Evolutionary conservation across 2,888 invertebrate genomes (phyloP).

Genomic region (Hirtodrosophila alboralis): DNA sequence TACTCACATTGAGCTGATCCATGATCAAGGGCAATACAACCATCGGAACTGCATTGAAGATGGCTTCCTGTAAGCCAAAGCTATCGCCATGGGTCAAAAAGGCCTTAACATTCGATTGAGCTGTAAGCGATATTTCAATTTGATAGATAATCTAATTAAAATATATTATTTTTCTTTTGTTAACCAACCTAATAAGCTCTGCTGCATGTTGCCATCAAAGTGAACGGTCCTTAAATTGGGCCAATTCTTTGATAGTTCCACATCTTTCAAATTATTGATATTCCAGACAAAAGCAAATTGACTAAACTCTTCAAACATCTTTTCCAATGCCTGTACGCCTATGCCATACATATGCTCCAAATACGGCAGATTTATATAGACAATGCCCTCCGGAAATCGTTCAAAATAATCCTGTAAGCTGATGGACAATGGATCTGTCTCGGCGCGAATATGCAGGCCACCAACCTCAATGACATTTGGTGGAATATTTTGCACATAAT

Average conservation of each 20-base stretch:
- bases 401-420: slow-evolving; percentile 72
- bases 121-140: slow-evolving; percentile 24
- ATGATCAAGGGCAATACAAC: slow-evolving; percentile 75
- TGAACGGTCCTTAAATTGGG: slow-evolving; percentile 48
- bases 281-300: slow-evolving; percentile 83
- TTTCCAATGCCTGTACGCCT: slow-evolving; percentile 54
- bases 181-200: slow-evolving; percentile 68
- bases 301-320: slow-evolving; percentile 67
- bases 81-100: slow-evolving; percentile 80
- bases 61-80: slow-evolving; percentile 76
- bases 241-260: slow-evolving; percentile 39
- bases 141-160: accelerated
- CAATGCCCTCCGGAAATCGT: slow-evolving; percentile 71
- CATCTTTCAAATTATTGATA: slow-evolving; percentile 56
- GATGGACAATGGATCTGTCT: slow-evolving; percentile 63
- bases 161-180: too few relatives aligned
- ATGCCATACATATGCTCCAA: slow-evolving; percentile 57
- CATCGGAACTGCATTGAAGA: slow-evolving; percentile 78
- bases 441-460: slow-evolving; percentile 79
- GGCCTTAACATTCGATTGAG: slow-evolving; percentile 65
- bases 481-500: slow-evolving; percentile 79
- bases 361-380: slow-evolving; percentile 77
- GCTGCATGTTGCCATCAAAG: slow-evolving; percentile 50
- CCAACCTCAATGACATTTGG: slow-evolving; percentile 82
- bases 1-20: slow-evolving; percentile 75